Conservation (phyloP, 2,888 invertebrate species). For the Eristalis arbustorum region DNA sequence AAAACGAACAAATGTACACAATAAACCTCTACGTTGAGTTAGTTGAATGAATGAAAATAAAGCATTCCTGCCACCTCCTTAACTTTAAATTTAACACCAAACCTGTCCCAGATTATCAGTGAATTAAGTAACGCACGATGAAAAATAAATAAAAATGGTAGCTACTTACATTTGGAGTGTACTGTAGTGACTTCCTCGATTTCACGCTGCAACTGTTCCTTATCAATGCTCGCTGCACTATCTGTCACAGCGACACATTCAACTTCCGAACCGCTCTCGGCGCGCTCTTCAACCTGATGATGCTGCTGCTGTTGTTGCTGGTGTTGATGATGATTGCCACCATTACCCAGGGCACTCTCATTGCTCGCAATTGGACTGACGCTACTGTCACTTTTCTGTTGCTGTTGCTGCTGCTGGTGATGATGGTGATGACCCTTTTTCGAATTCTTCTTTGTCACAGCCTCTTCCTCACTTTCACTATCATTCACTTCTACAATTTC, state of each 20-base stretch:
- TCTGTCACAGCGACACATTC: slow-evolving; percentile 60
- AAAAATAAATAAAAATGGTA: neutral
- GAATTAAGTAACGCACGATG: neutral
- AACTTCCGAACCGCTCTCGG: slow-evolving; percentile 63
- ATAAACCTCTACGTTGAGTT: too few relatives aligned
- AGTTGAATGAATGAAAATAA: too few relatives aligned
- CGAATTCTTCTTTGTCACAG: slow-evolving; percentile 55
- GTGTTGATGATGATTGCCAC: slow-evolving; percentile 27
- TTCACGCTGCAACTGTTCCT: slow-evolving; percentile 74
- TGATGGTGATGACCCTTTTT: slow-evolving; percentile 50
- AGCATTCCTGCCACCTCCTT: too few relatives aligned
- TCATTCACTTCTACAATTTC: slow-evolving; percentile 74
- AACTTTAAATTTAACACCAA: too few relatives aligned
- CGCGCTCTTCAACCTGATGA: slow-evolving; percentile 46
- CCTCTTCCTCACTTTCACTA: slow-evolving; percentile 72
- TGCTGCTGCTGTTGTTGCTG: slow-evolving; percentile 43
- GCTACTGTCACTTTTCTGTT: slow-evolving; percentile 66
- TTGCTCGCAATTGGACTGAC: slow-evolving; percentile 60
- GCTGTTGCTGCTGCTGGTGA: neutral
- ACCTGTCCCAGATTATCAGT: too few relatives aligned
- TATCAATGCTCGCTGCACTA: slow-evolving; percentile 64
- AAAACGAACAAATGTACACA: too few relatives aligned
- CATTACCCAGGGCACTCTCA: slow-evolving; percentile 45
- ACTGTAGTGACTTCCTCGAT: slow-evolving; percentile 76
- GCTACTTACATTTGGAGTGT: slow-evolving; percentile 73